phyloP scores from a whole-genome alignment of 2,797 vertebrate genomes.

The Sebastes aleutianus region DNA sequence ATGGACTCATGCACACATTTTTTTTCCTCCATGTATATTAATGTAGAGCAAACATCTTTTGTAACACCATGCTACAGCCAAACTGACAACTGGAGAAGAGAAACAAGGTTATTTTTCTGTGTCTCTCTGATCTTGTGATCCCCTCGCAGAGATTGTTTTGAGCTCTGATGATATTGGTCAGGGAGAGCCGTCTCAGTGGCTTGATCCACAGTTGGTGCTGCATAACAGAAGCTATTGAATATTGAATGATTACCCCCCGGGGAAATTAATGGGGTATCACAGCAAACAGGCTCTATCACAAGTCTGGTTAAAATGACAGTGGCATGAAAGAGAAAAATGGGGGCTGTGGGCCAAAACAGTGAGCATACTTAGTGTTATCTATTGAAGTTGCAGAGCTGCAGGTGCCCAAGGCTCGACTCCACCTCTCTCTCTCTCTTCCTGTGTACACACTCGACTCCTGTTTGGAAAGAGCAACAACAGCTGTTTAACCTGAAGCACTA shows the following conservation, averaged over 20 bases:
- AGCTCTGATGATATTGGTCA: slow-evolving; percentile 60
- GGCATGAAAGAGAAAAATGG: slow-evolving; percentile 43
- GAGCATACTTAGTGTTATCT: slow-evolving; percentile 56
- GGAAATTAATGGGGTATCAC: slow-evolving; percentile 78
- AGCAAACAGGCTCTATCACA: slow-evolving; percentile 64
- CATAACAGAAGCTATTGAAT: slow-evolving; percentile 74
- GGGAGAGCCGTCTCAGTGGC: slow-evolving; percentile 33
- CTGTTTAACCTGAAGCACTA: slow-evolving; percentile 75
- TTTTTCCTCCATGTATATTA: slow-evolving; percentile 1
- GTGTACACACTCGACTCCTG: slow-evolving; percentile 58
- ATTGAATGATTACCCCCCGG: slow-evolving; percentile 76
- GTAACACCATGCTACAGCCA: not conserved
- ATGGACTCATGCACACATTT: not conserved
- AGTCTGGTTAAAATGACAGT: slow-evolving; percentile 65
- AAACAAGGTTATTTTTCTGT: slow-evolving; percentile 22
- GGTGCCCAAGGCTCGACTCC: slow-evolving; percentile 54
- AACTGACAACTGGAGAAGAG: not conserved
- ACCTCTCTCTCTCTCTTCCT: slow-evolving; percentile 41
- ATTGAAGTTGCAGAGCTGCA: slow-evolving; percentile 67
- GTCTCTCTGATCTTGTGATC: slow-evolving; percentile 40
- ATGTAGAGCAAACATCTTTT: slow-evolving; percentile 20
- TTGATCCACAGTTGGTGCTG: slow-evolving; percentile 58
- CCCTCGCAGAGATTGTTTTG: slow-evolving; percentile 32
- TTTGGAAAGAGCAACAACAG: slow-evolving; percentile 69
- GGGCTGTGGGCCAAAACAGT: slow-evolving; percentile 42